phyloP scores from a whole-genome alignment of 2,888 invertebrate species.

The Agriopis leucophaearia region DNA sequence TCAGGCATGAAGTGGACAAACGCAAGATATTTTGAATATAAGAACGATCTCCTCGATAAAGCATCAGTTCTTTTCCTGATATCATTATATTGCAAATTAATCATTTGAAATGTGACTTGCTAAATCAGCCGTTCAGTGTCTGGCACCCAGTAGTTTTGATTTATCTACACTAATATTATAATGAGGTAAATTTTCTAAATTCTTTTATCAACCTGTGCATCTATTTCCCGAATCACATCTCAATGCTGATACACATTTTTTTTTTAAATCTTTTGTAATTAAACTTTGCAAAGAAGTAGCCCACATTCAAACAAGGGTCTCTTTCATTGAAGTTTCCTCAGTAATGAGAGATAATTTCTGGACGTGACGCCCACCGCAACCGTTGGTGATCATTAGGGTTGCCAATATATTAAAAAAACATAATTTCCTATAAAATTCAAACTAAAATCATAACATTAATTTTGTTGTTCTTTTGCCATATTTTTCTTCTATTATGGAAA shows the following conservation, averaged over 20 bases:
- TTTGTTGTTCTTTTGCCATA: too few species aligned
- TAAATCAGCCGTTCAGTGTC: slow-evolving; percentile 4
- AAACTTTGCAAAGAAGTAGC: slow-evolving; percentile 36
- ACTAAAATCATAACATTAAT: neutral
- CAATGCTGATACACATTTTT: slow-evolving; percentile 16
- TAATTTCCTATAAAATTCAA: neutral
- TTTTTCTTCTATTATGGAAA: too few species aligned
- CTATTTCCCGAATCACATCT: neutral
- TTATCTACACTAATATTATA: too few species aligned
- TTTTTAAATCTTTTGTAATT: slow-evolving; percentile 23
- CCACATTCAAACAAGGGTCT: slow-evolving; percentile 34
- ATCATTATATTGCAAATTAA: slow-evolving; percentile 36
- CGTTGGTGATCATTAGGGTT: slow-evolving; percentile 29
- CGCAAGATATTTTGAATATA: too few species aligned
- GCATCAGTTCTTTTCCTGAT: slow-evolving; percentile 28
- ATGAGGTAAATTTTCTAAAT: too few species aligned
- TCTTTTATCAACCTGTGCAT: too few species aligned
- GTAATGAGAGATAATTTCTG: slow-evolving; percentile 44
- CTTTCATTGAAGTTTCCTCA: slow-evolving; percentile 42
- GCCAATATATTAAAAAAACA: neutral
- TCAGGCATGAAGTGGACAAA: too few species aligned
- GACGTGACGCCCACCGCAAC: slow-evolving; percentile 36
- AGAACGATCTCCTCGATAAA: neutral
- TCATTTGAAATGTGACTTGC: slow-evolving; percentile 21
- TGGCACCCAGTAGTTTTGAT: slow-evolving; percentile 1